Evolutionary conservation across 2,797 vertebrate genomes (phyloP).

Genomic region (Alcedo atthis): DNA sequence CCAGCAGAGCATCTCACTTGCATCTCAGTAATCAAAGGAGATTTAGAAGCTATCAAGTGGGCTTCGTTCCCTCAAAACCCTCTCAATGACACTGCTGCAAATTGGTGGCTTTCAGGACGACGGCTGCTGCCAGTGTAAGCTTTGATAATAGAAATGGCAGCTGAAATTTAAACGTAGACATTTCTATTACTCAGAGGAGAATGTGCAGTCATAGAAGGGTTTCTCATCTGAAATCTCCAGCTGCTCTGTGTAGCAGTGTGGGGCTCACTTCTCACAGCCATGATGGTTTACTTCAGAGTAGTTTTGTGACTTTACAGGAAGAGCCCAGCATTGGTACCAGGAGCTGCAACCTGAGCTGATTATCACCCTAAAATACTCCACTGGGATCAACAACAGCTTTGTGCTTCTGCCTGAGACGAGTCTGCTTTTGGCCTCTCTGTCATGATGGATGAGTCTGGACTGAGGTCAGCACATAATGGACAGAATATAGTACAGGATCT

Average conservation of each 20-base stretch:
- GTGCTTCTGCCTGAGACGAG: background rate
- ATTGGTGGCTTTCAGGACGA: slow-evolving; percentile 11
- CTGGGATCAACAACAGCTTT: background rate
- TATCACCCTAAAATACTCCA: background rate
- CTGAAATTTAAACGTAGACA: slow-evolving; percentile 54
- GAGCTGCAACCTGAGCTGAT: background rate
- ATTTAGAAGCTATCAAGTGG: background rate
- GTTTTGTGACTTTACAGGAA: background rate
- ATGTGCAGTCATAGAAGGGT: slow-evolving; percentile 6
- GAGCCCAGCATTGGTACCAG: background rate
- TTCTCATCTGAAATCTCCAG: slow-evolving; percentile 45
- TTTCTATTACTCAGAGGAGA: slow-evolving; percentile 34
- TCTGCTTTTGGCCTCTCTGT: background rate
- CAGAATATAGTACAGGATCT: background rate
- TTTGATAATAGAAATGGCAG: slow-evolving; percentile 50
- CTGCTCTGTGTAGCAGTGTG: background rate
- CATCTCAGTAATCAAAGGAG: slow-evolving; percentile 31
- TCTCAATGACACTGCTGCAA: slow-evolving; percentile 14
- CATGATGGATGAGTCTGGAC: background rate
- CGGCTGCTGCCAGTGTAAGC: background rate
- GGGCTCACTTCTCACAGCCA: background rate
- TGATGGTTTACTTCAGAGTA: background rate
- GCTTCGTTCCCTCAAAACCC: background rate
- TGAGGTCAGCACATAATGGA: background rate
- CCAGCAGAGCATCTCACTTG: background rate